Evolutionary conservation across 2,888 invertebrate genomes (phyloP), one percentile per base, ranked within the genome.

Genomic region (Sinopyrophorus schimmeli): DNA sequence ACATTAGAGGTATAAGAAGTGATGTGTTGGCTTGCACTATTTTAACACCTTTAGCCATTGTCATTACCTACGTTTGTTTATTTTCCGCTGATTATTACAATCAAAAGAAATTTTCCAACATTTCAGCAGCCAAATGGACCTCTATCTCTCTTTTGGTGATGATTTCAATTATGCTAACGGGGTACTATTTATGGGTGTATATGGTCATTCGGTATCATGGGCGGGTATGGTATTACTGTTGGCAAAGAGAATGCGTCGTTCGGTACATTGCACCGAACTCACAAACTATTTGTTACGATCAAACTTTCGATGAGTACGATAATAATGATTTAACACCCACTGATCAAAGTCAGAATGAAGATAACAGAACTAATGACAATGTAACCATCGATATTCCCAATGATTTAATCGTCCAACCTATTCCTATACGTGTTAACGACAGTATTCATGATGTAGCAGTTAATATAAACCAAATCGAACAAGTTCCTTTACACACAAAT

Each of bases 21-120:
- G 83, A 84, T 64, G 54, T 80, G 5, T 60, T 79, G 5, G 79
- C 80, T 23, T 80, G 80, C 59, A 60, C 76, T 9, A 59, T 82
- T 20, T 72, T 83, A 37, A 80, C 81, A 1, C 82, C 82, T 0
- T 63, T 83, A 42, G 79, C 81, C 2, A 69, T 78, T 5, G 62
- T 74, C 7, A 75, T 77, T 46, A 76, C 77, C 0, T 79, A 78
- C 57, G 64, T 78, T 15, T 78, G 77, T 54, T 63, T 78, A 16
- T 72, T 76, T 21, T 76, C 76, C 1, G 75, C 76, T 0, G 77
- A 78, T 59, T 77, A 76, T 63, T 78, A 77, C 52, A 74, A 74
- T 39, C 71, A 72, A 51, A 71, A 70, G 46, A 73, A 71, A 60
- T 77, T 76, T 51, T 63, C 73, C 11, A 72, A 71, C 53, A 69